Base-by-base conservation (phyloP, 2,113 vertebrate genomes). In the Dicentrarchus labrax region DNA sequence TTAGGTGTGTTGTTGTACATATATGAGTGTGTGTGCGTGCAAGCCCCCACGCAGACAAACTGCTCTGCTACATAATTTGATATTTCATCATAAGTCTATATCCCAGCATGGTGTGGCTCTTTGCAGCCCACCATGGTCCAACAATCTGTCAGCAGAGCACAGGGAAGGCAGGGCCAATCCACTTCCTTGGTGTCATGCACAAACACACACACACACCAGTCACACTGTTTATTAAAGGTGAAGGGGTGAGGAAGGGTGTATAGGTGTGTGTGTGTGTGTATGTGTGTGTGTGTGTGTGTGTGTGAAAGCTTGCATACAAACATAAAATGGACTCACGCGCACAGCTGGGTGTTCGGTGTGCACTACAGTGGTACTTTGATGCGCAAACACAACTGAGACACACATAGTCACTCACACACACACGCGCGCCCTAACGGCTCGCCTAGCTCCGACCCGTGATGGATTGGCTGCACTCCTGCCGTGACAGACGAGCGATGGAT, bases 391-490 rank as follows among this genome's bases (percentile, higher is more conserved):
- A 66, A 76, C 77, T 65, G 60, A 61, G 73, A 70, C 72, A 77
- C 84, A 60, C 77, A 84, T 84, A 77, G 59, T 71, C 76, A 68
- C 9, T 19, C 77, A 66, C 62, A 0, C 70, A 60, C 73, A 75
- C 64, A 64, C 78, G 48, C 68, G 41, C 60, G 57, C 83, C 78
- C 89, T 62, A 8, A 83, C 82, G 54, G 77, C 65, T 89, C 56
- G 89, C 91, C 82, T 74, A 62, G 86, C 89, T 86, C 84, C 82
- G 91, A 95, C 92, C 93, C 78, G 81, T 96, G 95, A 96, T 95
- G 94, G 95, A 96, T 96, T 96, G 95, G 94, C 90, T 95, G 94
- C 95, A 94, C 93, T 94, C 94, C 84, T 82, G 93, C 91, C 80
- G 85, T 95, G 95, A 95, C 95, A 95, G 95, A 95, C 86, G 88